phyloP scores from a whole-genome alignment of 2,113 vertebrate species.

The Halichoeres trimaculatus region DNA sequence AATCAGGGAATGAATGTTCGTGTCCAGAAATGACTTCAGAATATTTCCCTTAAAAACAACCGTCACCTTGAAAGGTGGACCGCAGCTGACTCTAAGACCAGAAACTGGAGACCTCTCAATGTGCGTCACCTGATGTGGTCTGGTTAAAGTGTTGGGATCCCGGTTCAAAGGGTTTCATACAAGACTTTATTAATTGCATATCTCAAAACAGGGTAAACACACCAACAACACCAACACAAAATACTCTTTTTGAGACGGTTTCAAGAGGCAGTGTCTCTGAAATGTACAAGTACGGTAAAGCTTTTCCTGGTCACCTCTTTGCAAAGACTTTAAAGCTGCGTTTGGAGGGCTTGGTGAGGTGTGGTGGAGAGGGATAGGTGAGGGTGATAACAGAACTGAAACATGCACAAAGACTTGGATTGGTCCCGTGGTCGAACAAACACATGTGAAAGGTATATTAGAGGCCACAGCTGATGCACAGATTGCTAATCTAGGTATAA shows the following conservation, averaged over 20 bases:
- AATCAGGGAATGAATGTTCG: not conserved
- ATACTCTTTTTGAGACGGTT: conserved; percentile 48
- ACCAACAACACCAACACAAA: conserved; percentile 59
- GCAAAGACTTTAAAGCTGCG: conserved; percentile 74
- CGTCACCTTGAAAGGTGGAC: not conserved
- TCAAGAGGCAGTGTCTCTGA: conserved; percentile 31
- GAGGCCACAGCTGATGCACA: conserved; percentile 12
- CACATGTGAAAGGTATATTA: conserved; percentile 21
- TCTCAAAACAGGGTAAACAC: conserved; percentile 70
- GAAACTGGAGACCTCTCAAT: not conserved
- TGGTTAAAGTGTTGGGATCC: not conserved
- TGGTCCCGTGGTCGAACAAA: conserved; percentile 72
- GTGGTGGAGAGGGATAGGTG: not conserved
- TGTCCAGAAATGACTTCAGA: not conserved
- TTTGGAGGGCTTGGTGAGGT: conserved; percentile 30
- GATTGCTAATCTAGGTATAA: not conserved
- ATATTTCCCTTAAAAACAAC: conserved; percentile 3
- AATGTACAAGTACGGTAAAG: conserved; percentile 38
- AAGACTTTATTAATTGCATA: conserved; percentile 85
- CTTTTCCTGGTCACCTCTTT: conserved; percentile 34
- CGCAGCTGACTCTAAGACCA: not conserved
- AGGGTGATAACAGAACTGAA: conserved; percentile 15
- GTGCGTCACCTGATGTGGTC: not conserved
- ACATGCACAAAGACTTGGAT: conserved; percentile 62
- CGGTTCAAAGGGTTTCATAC: conserved; percentile 45